Base-by-base conservation (phyloP, 2,888 invertebrate species). In the Odontothrips loti region DNA sequence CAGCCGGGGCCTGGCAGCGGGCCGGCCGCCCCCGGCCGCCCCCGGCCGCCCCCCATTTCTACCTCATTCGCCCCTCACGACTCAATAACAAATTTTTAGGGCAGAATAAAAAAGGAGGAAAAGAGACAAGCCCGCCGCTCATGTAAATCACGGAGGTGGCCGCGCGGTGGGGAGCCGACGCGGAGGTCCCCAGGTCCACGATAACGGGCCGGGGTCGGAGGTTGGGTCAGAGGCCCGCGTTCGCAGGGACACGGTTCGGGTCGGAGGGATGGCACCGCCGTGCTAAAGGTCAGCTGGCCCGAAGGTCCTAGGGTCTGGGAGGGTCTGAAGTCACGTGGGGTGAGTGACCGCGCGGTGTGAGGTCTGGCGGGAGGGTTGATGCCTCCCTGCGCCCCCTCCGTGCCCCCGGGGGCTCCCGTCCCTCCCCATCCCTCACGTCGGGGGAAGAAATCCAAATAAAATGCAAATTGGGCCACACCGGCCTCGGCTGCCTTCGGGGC, bases 41-140 rank as follows among this genome's bases (percentile, higher is more conserved):
- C 68, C 68, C 68, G 68, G 23, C 51, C 12, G 51, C 6, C 20
- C 51, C 20, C 58, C 34, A 43, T 27, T 75, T 75, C 68, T 75
- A 75, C 68, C 68, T 75, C 68, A 75, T 75, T 75, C 68, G 68
- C 68, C 68, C 20, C 58, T 58, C 34, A 58, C 58, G 68, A 75
- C 68, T 75, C 68, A 75, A 75, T 75, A 75, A 75, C 68, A 75
- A 75, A 75, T 75, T 75, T 75, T 68, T 27, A 0, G 27, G 68
- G 27, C 27, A 27, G 68, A 23, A 23, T 11, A 75, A 75, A 27
- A 75, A 75, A 75, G 6, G 68, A 23, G 68, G 68, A 12, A 75
- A 75, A 27, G 68, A 75, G 68, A 75, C 68, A 75, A 23, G 68
- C 8, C 27, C n/a, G 68, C 68, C 4, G 23, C 34, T 6, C 58